These are phyloP conservation scores for Griposia aprilina DNA, from an alignment of 2,888 invertebrate species.

Conservation along the genomic window DNA sequence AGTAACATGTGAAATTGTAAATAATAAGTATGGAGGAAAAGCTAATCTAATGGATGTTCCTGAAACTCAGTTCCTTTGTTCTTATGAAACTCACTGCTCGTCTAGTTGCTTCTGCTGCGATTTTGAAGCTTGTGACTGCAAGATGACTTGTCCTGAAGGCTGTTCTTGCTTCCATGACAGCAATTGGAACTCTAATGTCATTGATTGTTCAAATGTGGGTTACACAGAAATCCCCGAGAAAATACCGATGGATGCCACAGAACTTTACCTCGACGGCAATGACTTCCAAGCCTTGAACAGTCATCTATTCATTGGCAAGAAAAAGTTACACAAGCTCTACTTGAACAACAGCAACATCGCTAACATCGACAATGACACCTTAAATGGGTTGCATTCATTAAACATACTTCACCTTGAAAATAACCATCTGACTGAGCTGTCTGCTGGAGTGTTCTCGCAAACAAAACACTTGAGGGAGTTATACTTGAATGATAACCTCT, in stretches of 20 bases:
- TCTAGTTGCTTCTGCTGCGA: constrained; percentile 96
- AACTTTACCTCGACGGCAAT: constrained; percentile 96
- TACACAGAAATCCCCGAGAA: constrained; percentile 93
- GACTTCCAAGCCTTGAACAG: constrained; percentile 93
- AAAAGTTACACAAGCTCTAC: constrained; percentile 94
- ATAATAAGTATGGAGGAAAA: constrained; percentile 92
- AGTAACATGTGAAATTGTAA: constrained; percentile 94
- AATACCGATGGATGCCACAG: constrained; percentile 97
- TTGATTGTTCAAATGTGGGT: constrained; percentile 94
- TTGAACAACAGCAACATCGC: constrained; percentile 94
- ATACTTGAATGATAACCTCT: constrained; percentile 95
- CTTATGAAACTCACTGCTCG: constrained; percentile 95
- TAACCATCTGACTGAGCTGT: constrained; percentile 93
- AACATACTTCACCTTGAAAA: constrained; percentile 94
- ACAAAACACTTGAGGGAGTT: constrained; percentile 94
- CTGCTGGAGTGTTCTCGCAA: constrained; percentile 95
- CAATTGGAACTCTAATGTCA: constrained; percentile 95
- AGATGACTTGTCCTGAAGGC: constrained; percentile 96
- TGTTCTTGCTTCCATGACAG: constrained; percentile 96
- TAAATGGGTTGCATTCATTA: constrained; percentile 94
- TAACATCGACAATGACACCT: constrained; percentile 94
- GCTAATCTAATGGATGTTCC: constrained; percentile 93
- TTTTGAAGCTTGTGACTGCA: constrained; percentile 97
- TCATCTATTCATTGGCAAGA: constrained; percentile 96
- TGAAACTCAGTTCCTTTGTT: constrained; percentile 94